phyloP scores from a whole-genome alignment of 1,140 invertebrate genomes.

The Drosophila tani region DNA sequence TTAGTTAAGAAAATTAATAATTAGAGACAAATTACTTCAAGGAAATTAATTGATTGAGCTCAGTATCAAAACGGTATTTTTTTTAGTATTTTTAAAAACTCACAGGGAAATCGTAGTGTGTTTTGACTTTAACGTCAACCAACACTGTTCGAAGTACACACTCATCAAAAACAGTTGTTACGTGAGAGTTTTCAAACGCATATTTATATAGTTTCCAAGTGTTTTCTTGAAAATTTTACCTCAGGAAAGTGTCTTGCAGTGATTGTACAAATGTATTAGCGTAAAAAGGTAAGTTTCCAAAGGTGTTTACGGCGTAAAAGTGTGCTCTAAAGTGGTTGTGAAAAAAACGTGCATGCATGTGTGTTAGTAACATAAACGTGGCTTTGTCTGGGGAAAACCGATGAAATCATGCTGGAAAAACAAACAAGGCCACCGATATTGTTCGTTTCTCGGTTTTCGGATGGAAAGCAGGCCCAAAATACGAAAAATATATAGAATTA shows the following conservation, averaged over 20 bases:
- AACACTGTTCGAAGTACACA: constrained; percentile 38
- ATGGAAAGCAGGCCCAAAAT: background rate
- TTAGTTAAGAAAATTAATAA: background rate
- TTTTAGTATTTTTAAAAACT: background rate
- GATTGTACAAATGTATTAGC: constrained; percentile 75
- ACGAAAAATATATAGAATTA: background rate
- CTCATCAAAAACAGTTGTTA: constrained; percentile 70
- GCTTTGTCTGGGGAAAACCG: constrained; percentile 30
- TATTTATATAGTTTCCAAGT: constrained; percentile 61
- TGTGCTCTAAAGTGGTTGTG: background rate
- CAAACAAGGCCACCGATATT: background rate
- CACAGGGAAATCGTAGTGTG: background rate
- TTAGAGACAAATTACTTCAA: background rate
- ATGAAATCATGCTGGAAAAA: background rate
- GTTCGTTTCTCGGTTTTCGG: background rate
- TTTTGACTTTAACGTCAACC: background rate
- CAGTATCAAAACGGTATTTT: background rate
- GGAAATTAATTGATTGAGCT: background rate
- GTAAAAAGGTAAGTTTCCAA: constrained; percentile 66
- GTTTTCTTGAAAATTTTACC: constrained; percentile 45
- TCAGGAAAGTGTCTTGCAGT: constrained; percentile 63
- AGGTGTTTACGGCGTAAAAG: background rate
- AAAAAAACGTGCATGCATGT: constrained; percentile 41
- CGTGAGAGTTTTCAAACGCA: constrained; percentile 73
- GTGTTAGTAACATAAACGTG: constrained; percentile 63